Conservation (phyloP, 1,140 invertebrate species). For the Copidosoma floridanum region DNA sequence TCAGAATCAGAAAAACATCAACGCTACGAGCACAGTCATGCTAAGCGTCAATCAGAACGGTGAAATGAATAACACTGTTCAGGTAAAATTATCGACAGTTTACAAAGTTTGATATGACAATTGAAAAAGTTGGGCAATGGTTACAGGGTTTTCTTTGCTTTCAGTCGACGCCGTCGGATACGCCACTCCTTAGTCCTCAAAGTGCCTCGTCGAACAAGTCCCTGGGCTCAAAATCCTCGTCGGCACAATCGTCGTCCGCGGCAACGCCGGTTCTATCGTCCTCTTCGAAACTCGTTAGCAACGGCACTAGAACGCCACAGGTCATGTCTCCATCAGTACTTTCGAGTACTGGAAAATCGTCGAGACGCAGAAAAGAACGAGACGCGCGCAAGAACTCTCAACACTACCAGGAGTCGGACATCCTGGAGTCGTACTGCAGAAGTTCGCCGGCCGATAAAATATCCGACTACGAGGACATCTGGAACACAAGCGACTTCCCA, state of each 20-base stretch:
- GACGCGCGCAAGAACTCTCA: constrained; percentile 57
- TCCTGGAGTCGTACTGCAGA: constrained; percentile 82
- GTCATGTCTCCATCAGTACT: constrained; percentile 50
- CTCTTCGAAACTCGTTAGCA: constrained; percentile 43
- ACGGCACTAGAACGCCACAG: constrained; percentile 37
- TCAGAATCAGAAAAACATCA: constrained; percentile 64
- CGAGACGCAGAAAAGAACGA: constrained; percentile 46
- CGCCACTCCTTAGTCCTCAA: constrained; percentile 48
- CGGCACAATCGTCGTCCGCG: constrained; percentile 31
- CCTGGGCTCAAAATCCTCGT: constrained; percentile 44
- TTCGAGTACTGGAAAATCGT: constrained; percentile 48
- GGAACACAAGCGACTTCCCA: constrained; percentile 63
- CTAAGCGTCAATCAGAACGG: constrained; percentile 68
- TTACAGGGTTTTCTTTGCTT: too few species aligned
- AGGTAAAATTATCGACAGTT: too few species aligned
- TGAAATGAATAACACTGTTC: constrained; percentile 27
- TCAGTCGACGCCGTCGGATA: constrained; percentile 45
- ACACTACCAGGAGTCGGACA: constrained; percentile 78
- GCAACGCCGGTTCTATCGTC: not conserved
- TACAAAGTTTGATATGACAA: too few species aligned
- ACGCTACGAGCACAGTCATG: constrained; percentile 77
- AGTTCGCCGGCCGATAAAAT: constrained; percentile 87
- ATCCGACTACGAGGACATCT: constrained; percentile 94
- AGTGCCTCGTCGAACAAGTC: constrained; percentile 49
- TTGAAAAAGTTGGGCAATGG: too few species aligned